Conservation (phyloP, 2,113 vertebrate genomes). For the Oceanodroma tethys region DNA sequence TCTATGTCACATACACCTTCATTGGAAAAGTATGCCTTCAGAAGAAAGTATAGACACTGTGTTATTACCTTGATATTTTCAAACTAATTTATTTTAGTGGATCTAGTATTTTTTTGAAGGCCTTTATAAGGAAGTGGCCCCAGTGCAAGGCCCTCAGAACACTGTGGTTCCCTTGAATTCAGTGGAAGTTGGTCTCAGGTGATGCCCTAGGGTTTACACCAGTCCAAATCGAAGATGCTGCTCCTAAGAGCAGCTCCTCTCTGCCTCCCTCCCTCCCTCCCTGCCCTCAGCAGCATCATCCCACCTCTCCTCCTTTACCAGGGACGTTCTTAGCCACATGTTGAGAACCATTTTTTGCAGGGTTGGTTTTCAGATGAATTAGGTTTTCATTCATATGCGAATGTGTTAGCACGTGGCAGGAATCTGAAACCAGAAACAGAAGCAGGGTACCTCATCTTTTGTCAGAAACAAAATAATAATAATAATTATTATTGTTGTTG, state of each 20-base stretch:
- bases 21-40: neutral
- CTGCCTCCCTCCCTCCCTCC: neutral
- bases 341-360: neutral
- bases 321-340: neutral
- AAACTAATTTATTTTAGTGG: neutral
- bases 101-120: neutral
- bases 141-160: neutral
- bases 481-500: no score
- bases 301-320: neutral
- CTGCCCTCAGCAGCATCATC: neutral
- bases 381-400: neutral
- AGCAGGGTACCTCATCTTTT: neutral
- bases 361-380: neutral
- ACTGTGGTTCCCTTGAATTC: neutral
- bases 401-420: neutral
- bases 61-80: neutral
- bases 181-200: neutral
- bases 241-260: fast-evolving
- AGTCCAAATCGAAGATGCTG: neutral
- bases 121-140: neutral
- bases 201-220: neutral
- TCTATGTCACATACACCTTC: neutral
- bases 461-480: neutral
- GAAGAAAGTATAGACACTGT: neutral
- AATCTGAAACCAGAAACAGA: neutral